Base-by-base conservation (phyloP, 2,797 vertebrate species). In the Chanos chanos region DNA sequence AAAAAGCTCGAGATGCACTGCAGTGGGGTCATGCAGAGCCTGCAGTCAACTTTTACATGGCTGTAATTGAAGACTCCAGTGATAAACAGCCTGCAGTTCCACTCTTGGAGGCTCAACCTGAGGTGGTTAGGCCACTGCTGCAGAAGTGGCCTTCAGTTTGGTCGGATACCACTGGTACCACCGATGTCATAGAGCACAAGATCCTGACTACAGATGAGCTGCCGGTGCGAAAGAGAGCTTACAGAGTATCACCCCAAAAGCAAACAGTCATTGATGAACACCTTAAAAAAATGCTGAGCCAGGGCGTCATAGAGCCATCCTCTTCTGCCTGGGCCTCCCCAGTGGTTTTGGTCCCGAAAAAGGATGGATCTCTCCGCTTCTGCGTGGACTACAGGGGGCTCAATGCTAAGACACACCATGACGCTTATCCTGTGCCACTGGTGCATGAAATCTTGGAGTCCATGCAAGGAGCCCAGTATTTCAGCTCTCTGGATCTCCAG, bases 361-460 rank as follows among this genome's bases (percentile, higher is more conserved):
- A 36, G 28, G 56, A 47, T 24, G 27, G 56, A 4, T 5, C 16
- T 3, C 16, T 33, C 18, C 9, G 18, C 6, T 59, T 59, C 8
- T n/a, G n/a, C n/a, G n/a, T n/a, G n/a, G n/a, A n/a, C 30, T 59
- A 31, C 10, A 2, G 56, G 13, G 27, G 10, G 3, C 9, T 59
- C 18, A 59, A 59, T 24, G 16, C 25, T 19, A 59, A 47, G n/a
- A 59, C 28, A 7, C 4, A 2, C 12, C 5, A 2, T 8, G 56
- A 47, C 36, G 56, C 56, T 2, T 59, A 59, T 15, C 43, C 33
- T 7, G 55, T 55, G 52, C 52, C 36, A 1, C 3, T 39, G 5
- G 15, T 54, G 3, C 61, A 47, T 27, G 61, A 55, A 0, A 47
- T 64, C 3, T n/a, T 64, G 7, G 61, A 64, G 3, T 55, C 15